These are phyloP conservation scores for Eulithis prunata DNA, from an alignment of 2,888 invertebrate genomes.

Conservation along the genomic window DNA sequence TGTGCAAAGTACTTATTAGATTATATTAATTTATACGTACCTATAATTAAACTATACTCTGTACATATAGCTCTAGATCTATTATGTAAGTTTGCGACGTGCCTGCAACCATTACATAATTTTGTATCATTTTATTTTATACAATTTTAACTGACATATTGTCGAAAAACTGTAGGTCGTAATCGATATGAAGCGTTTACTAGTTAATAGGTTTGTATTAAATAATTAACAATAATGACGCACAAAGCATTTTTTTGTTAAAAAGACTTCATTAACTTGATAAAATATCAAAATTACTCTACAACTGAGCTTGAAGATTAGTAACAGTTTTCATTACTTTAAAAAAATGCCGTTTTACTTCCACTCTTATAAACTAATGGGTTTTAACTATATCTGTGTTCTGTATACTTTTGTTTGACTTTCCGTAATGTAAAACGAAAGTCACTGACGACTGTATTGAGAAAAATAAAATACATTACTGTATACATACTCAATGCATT, in stretches of 20 bases:
- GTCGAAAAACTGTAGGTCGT: conserved; percentile 76
- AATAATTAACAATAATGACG: conserved; percentile 46
- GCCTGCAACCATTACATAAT: conserved; percentile 57
- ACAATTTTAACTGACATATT: conserved; percentile 78
- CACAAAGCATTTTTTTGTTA: conserved; percentile 31
- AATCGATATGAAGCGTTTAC: conserved; percentile 57
- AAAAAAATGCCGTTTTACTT: conserved; percentile 8
- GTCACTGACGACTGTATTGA: conserved; percentile 65
- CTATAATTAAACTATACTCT: conserved; percentile 70
- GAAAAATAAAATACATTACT: conserved; percentile 67
- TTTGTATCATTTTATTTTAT: conserved; percentile 77
- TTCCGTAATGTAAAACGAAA: conserved; percentile 41
- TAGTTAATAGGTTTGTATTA: conserved; percentile 54
- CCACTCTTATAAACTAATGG: conserved; percentile 7
- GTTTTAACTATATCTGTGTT: conserved; percentile 6
- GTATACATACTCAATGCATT: conserved; percentile 30
- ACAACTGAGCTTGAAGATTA: not conserved
- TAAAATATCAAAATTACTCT: not conserved
- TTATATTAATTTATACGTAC: conserved; percentile 82
- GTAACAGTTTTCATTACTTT: not conserved
- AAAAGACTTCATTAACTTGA: conserved; percentile 7
- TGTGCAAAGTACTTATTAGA: conserved; percentile 84
- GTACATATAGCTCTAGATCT: conserved; percentile 75
- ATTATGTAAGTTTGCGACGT: conserved; percentile 48
- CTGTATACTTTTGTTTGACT: conserved; percentile 27